A percentile compares a stretch with the other conserved stretches of the same genome.
These are phyloP conservation scores for Danio tinwini DNA, from an alignment of 2,797 vertebrate genomes.

Conservation along the genomic window DNA sequence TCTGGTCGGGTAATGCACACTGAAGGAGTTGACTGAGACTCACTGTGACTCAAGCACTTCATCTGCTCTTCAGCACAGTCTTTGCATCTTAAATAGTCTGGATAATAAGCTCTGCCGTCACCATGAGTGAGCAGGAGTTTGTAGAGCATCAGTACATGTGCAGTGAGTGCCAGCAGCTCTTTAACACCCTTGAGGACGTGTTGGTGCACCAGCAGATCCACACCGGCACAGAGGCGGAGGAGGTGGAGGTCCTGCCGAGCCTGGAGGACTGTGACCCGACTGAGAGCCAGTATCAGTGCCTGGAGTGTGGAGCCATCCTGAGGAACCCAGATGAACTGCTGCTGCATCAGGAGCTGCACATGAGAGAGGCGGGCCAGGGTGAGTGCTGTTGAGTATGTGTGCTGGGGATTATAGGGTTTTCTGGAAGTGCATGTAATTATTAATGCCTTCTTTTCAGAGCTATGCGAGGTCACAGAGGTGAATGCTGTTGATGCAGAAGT, in stretches of 20 bases:
- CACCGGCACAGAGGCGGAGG: conserved; percentile 73
- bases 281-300: conserved; percentile 89
- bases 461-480: conserved; percentile 74
- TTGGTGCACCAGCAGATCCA: conserved; percentile 91
- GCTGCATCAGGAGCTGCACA: conserved; percentile 91
- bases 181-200: conserved; percentile 89
- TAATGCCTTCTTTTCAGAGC: conserved; percentile 62
- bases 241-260: conserved; percentile 61
- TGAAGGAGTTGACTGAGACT: background rate
- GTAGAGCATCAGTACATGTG: conserved; percentile 94
- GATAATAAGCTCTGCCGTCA: conserved; percentile 4
- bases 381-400: background rate
- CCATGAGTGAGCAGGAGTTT: conserved; percentile 82
- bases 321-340: conserved; percentile 86
- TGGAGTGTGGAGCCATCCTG: conserved; percentile 89
- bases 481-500: conserved; percentile 38
- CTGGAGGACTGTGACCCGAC: conserved; percentile 65
- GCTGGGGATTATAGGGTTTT: background rate
- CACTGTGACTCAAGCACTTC: conserved; percentile 7
- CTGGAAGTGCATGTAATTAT: background rate
- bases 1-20: conserved; percentile 26
- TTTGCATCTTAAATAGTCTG: conserved; percentile 7
- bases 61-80: conserved; percentile 18
- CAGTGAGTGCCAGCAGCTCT: conserved; percentile 91
- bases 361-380: conserved; percentile 77